These are phyloP conservation scores for Drosophila azteca DNA, from an alignment of 1,140 invertebrate species.

Conservation along the genomic window DNA sequence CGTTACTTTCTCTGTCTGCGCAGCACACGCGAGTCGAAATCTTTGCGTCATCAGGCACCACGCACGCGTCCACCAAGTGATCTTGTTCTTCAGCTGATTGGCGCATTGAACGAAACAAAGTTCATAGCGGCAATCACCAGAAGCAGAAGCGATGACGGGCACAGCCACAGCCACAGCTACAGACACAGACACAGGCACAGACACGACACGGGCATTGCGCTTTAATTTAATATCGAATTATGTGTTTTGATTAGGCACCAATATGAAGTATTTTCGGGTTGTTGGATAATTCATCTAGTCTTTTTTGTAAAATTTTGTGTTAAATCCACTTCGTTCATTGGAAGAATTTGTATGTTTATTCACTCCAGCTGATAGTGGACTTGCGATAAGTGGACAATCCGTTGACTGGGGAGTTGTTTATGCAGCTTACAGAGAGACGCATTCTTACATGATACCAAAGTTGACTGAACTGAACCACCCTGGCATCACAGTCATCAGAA, in stretches of 20 bases:
- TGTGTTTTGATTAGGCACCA: neutral
- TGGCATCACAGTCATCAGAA: neutral
- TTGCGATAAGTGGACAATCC: conserved; percentile 27
- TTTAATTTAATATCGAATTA: conserved; percentile 46
- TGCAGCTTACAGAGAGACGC: neutral
- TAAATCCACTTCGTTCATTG: neutral
- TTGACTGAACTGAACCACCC: conserved; percentile 6
- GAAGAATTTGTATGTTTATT: conserved; percentile 14
- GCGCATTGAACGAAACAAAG: conserved; percentile 57
- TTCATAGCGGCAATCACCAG: conserved; percentile 25
- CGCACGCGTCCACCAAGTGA: conserved; percentile 73
- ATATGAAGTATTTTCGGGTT: no score
- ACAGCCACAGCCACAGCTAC: neutral
- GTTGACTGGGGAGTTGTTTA: conserved; percentile 32
- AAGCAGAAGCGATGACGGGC: conserved; percentile 21
- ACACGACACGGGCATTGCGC: conserved; percentile 19
- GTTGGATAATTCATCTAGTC: no score
- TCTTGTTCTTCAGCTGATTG: conserved; percentile 55
- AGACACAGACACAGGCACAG: neutral
- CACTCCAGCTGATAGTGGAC: conserved; percentile 21
- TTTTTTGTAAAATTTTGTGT: no score
- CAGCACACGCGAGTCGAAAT: conserved; percentile 55
- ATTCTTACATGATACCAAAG: conserved; percentile 26
- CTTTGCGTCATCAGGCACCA: conserved; percentile 64
- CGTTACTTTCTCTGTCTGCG: conserved; percentile 7